phyloP scores from a whole-genome alignment of 2,888 invertebrate genomes.

The Thymelicus sylvestris region DNA sequence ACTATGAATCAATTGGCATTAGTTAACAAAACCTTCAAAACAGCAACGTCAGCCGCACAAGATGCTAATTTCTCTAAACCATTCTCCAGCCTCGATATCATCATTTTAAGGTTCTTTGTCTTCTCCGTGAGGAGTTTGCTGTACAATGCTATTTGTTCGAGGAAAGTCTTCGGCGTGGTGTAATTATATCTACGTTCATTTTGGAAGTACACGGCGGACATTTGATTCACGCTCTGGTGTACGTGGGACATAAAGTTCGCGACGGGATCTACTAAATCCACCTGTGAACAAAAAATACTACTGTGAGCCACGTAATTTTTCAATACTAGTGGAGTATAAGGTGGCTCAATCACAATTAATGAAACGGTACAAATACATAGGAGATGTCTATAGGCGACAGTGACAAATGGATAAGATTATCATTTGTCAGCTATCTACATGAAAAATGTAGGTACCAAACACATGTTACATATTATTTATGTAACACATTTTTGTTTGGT shows the following conservation, averaged over 20 bases:
- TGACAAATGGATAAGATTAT: too few species aligned
- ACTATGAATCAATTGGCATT: too few species aligned
- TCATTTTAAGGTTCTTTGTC: constrained; percentile 88
- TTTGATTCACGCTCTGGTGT: constrained; percentile 94
- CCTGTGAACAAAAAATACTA: constrained; percentile 60
- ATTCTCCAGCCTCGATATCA: constrained; percentile 92
- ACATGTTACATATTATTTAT: too few species aligned
- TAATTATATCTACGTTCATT: constrained; percentile 97
- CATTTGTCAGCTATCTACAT: too few species aligned
- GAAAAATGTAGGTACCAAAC: too few species aligned
- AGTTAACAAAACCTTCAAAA: constrained; percentile 86
- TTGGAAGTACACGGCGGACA: constrained; percentile 90
- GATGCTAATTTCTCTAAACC: constrained; percentile 94
- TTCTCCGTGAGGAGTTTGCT: constrained; percentile 89
- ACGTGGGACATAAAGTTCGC: constrained; percentile 96
- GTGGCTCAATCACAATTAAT: too few species aligned
- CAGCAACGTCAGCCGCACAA: constrained; percentile 94
- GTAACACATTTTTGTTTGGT: too few species aligned
- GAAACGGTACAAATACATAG: too few species aligned
- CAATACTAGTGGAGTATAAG: not conserved
- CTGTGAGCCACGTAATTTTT: too few species aligned
- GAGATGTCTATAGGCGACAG: too few species aligned
- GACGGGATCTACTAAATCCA: constrained; percentile 85
- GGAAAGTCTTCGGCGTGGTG: constrained; percentile 97
- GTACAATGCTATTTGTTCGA: constrained; percentile 95